Evolutionary conservation across 1,140 invertebrate genomes (phyloP).

Genomic region (Limonius californicus): DNA sequence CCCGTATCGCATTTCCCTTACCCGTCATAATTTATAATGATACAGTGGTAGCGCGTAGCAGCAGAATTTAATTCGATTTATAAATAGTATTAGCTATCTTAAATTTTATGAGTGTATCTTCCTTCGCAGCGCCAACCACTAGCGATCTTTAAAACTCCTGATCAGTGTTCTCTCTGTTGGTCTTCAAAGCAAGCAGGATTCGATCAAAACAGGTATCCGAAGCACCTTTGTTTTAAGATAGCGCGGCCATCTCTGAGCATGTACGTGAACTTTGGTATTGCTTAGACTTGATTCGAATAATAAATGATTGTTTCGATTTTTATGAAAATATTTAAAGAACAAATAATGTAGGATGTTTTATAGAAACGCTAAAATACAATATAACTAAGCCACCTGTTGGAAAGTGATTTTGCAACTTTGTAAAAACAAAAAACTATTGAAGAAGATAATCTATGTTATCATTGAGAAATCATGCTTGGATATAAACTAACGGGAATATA

Average conservation of each 20-base stretch:
- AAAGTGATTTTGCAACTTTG: neutral
- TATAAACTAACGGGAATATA: no score
- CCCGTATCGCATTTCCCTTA: conserved; percentile 25
- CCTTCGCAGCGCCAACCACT: neutral
- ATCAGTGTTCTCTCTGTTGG: conserved; percentile 29
- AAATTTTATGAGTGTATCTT: neutral
- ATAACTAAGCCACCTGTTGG: no score
- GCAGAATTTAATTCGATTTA: no score
- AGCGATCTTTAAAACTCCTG: neutral
- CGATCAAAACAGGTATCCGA: conserved; percentile 37
- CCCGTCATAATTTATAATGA: neutral
- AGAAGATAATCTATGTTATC: no score
- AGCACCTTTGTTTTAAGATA: conserved; percentile 35
- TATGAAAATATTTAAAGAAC: no score
- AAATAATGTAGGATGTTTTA: no score
- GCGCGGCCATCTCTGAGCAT: conserved; percentile 38
- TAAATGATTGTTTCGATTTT: no score
- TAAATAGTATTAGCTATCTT: neutral
- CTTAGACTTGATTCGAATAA: no score
- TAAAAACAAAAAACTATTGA: no score
- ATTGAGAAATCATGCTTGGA: no score
- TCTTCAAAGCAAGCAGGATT: conserved; percentile 31
- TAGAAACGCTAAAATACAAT: no score
- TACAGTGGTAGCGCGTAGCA: neutral
- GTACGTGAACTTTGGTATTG: conserved; percentile 22